These are phyloP conservation scores for Stegostoma tigrinum DNA, from an alignment of 2,113 vertebrate genomes.

Conservation along the genomic window DNA sequence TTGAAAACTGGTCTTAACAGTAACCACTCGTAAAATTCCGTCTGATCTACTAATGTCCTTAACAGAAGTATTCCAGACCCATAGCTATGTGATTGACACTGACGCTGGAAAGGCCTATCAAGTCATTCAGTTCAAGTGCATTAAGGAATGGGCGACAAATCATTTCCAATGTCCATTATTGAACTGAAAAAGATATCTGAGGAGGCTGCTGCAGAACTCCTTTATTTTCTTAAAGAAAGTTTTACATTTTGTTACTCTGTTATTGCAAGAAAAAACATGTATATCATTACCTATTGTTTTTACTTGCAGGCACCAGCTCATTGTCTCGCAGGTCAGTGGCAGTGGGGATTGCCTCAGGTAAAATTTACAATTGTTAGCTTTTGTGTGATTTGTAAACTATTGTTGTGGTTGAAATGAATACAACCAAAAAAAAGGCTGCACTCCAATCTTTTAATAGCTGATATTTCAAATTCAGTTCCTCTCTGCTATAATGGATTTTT, in stretches of 20 bases:
- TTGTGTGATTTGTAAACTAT: not conserved
- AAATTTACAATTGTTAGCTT: slow-evolving; percentile 35
- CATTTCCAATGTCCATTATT: no score
- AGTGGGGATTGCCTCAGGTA: slow-evolving; percentile 65
- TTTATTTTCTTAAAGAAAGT: not conserved
- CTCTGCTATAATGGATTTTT: not conserved
- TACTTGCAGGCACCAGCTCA: slow-evolving; percentile 55
- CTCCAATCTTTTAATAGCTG: not conserved
- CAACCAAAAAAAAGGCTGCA: not conserved
- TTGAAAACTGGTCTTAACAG: no score
- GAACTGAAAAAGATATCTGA: no score
- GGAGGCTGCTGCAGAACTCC: not conserved
- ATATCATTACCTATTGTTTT: slow-evolving; percentile 35
- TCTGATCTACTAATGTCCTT: no score
- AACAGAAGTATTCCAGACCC: no score
- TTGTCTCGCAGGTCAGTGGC: slow-evolving; percentile 60
- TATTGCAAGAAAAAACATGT: not conserved
- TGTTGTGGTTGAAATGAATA: not conserved
- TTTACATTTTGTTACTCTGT: not conserved
- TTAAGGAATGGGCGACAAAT: no score
- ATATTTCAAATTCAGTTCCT: not conserved
- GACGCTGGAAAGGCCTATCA: no score
- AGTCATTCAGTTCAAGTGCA: no score
- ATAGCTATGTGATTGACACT: no score
- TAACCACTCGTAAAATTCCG: no score